Conservation (phyloP, 2,113 vertebrate genomes). For the Centropus bengalensis region DNA sequence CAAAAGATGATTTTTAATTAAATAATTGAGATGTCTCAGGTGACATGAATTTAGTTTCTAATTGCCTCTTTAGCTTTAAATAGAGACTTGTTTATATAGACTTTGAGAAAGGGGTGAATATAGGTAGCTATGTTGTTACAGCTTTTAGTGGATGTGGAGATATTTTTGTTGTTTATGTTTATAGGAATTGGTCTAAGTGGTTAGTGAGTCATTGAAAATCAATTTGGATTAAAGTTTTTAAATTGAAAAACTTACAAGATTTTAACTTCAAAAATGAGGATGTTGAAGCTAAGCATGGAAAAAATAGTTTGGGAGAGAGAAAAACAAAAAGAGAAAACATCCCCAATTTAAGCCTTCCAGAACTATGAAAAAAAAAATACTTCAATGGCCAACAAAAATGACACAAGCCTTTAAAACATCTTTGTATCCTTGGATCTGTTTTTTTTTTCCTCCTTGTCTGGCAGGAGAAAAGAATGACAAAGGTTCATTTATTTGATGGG, state of each 20-base stretch:
- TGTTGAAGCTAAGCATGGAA: neutral
- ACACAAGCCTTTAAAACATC: neutral
- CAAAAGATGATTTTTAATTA: constrained; percentile 15
- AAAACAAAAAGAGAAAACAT: neutral
- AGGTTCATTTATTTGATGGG: neutral
- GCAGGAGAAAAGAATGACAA: neutral
- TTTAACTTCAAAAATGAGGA: neutral
- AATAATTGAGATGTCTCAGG: neutral
- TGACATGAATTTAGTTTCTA: neutral
- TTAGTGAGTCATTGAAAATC: neutral
- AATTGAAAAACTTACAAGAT: neutral
- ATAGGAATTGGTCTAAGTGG: neutral
- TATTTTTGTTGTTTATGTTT: neutral
- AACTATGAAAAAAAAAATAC: neutral
- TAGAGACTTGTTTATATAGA: neutral
- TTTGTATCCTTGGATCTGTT: neutral
- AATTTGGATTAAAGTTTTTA: neutral
- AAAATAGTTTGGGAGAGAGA: neutral
- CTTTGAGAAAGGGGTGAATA: neutral
- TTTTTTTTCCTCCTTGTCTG: fast-evolving
- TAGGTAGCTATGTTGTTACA: neutral
- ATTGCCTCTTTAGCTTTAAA: neutral
- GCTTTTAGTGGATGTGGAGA: neutral
- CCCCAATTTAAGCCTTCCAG: neutral
- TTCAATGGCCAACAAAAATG: neutral